Base-by-base conservation (phyloP, 1,140 invertebrate species). In the Ooceraea biroi region DNA sequence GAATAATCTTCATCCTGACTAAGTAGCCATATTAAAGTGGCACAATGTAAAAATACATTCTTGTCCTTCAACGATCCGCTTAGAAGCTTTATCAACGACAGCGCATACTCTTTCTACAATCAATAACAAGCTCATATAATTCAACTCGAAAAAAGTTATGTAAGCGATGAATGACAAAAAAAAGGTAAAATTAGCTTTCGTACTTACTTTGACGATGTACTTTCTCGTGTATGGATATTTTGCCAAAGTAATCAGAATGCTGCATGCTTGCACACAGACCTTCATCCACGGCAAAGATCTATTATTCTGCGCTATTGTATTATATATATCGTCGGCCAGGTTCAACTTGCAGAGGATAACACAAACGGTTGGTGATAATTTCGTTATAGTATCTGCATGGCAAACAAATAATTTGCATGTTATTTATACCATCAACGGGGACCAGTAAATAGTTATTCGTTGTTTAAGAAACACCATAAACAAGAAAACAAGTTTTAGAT, bases 281-380 rank as follows among this genome's bases (percentile, higher is more conserved):
- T 92, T 93, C 72, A 93, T 89, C 90, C 93, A 91, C 1, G 93
- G 93, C 46, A 92, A 55, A 7, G 94, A 94, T 88, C 93, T 90
- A 65, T 94, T 94, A 5, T 90, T 91, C 63, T 78, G 84, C 2
- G 22, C 83, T 27, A 93, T 73, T 5, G 89, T 90, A 22, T 90
- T 82, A 60, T 94, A 94, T 30, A 94, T 88, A 19, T 86, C 91
- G 11, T 91, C 86, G 22, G 91, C 85, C 58, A 93, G 58, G 50
- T 89, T 83, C 46, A 89, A 50, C 41, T 92, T 57, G 48, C 93
- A 92, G 46, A 94, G 85, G 41, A 72, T 72, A 36, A 89, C 76
- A 61, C 93, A 92, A 30, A 89, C 86, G 50, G 86, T 87, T 7
- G 90, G 91, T 36, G 88, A 92, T 10, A 94, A 68, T 36, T 90